Base-by-base conservation (phyloP, 2,797 vertebrate species). In the Poecile montanus region DNA sequence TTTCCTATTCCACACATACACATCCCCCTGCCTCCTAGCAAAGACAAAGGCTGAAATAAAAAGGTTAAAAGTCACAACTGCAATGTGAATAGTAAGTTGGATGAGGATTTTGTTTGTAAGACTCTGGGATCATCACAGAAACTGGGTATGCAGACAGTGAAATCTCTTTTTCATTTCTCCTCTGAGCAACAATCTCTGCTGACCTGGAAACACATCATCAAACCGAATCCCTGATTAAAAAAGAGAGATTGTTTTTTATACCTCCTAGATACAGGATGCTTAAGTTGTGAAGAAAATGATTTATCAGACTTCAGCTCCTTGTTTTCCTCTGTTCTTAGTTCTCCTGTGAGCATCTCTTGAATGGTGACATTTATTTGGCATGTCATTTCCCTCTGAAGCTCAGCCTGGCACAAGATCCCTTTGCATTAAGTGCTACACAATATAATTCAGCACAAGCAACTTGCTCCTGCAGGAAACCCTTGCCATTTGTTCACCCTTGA, bases 121-220 rank as follows among this genome's bases (percentile, higher is more conserved):
- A 30, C 29, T 56, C 54, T 51, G 66, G 51, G 57, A 91, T 84
- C 65, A 88, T 78, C 83, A 86, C 30, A 48, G 81, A 42, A 91
- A 47, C 44, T 36, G 32, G 9, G 7, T 58, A 72, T 48, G 73
- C 73, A 91, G 71, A 82, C 40, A 81, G 40, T 81, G 36, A 88
- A 84, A 93, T 61, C 57, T 61, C 71, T 62, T 68, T 73, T 63
- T 45, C 20, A 17, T 72, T 84, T 57, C 66, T 94, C 60, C 71
- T 53, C 42, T 42, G 42, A 58, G 84, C n/a, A 81, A 78, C 29
- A 62, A 51, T 73, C 44, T 90, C 85, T 81, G 73, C 76, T 91
- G 60, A 90, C 70, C 70, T 86, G 62, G 58, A 91, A 91, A 94
- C 42, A 56, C 26, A 92, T 56, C 61, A 83, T 76, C 61, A 85